Base-by-base conservation (phyloP, 2,888 invertebrate species). In the Noctua fimbriata region DNA sequence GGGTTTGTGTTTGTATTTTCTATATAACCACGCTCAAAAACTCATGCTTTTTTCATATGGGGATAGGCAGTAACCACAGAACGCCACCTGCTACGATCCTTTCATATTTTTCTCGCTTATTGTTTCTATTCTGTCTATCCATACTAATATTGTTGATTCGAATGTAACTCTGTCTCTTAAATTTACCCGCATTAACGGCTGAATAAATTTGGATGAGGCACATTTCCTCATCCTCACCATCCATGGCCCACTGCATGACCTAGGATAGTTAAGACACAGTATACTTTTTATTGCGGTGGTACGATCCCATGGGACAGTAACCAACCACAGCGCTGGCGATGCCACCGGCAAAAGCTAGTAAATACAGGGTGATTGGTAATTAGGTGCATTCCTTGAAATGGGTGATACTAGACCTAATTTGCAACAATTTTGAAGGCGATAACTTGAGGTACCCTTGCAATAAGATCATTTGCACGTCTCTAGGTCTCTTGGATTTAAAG, bases 1-100 rank as follows among this genome's bases (percentile, higher is more conserved):
- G 28, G 16, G n/a, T 83, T 83, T 36, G 0, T 55, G 49, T 63
- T 76, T n/a, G 6, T 76, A 76, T 76, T 75, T 67, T 44, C n/a
- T 67, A 14, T 41, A 14, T 24, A 24, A 4, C 2, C 7, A 18
- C 60, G 16, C 9, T 9, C 66, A 28, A 28, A 60, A 14, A 41
- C n/a, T 24, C 5, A 24, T 66, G 41, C 1, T 41, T 66, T 36
- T 65, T 66, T 41, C 24, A 2, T 24, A 21, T 24, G 12, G 1
- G 36, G 36, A 0, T 66, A 65, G 6, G 12, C 24, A 65, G 21
- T 18, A 63, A 28, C 5, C 6, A 60, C 28, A 16, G 60, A 55
- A 24, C 9, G 10, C 24, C n/a, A n/a, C n/a, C n/a, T 14, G 14
- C 21, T 52, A 52, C 58, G 58, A 0, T 2, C n/a, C 0, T 58